Percentiles rank a stretch among this genome's conserved stretches.
These are phyloP conservation scores for Temnothorax unifasciatus DNA, from an alignment of 2,888 invertebrate genomes.

Conservation along the genomic window DNA sequence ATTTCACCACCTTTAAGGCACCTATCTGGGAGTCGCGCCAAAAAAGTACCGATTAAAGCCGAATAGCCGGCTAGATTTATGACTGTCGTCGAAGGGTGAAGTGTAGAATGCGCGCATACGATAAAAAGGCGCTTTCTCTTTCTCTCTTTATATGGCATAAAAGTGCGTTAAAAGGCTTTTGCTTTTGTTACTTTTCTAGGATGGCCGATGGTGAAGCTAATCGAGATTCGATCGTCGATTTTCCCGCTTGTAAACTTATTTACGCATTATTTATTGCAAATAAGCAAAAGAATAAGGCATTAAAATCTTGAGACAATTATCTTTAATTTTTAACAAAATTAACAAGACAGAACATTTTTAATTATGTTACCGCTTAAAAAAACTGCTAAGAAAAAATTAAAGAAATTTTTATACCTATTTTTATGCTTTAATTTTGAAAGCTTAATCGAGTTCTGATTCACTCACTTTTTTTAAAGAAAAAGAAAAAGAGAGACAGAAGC, in stretches of 20 bases:
- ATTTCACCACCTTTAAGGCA: slow-evolving; percentile 40
- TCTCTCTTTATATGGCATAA: neutral
- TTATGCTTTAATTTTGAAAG: neutral
- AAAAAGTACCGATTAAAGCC: slow-evolving; percentile 47
- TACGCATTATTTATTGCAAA: neutral
- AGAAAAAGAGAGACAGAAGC: neutral
- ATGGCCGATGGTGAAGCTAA: neutral
- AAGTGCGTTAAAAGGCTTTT: slow-evolving; percentile 29
- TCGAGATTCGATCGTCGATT: neutral
- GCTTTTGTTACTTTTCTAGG: neutral
- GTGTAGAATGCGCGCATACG: neutral
- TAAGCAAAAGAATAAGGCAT: neutral
- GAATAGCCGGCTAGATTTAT: slow-evolving; percentile 35
- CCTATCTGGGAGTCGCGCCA: slow-evolving; percentile 14
- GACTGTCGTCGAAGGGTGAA: slow-evolving; percentile 26
- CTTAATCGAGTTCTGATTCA: slow-evolving; percentile 2
- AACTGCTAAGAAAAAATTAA: neutral
- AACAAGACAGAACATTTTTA: neutral
- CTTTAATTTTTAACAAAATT: neutral
- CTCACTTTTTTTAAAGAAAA: neutral
- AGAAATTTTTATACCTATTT: neutral
- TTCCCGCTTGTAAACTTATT: neutral
- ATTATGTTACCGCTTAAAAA: neutral
- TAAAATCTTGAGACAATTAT: neutral
- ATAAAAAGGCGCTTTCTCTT: slow-evolving; percentile 17